Base-by-base conservation (phyloP, 37 sponge, comb jelly and placozoan genomes). In the Chondrosia reniformis region DNA sequence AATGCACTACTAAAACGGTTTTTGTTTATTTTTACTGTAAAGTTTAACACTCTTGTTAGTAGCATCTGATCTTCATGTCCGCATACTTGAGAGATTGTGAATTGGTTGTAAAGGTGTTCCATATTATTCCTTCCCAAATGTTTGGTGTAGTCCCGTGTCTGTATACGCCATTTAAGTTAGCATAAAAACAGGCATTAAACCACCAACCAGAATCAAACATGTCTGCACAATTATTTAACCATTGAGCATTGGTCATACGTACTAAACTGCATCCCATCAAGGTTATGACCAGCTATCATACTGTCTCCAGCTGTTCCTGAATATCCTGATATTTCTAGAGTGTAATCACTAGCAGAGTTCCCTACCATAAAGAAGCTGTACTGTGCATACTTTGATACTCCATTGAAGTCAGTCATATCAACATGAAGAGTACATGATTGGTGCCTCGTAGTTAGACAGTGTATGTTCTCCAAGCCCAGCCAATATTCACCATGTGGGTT, bases 341-440 rank as follows among this genome's bases (percentile, higher is more conserved):
- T 76, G 77, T 76, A 76, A 28, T 76, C 52, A 31, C 33, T 33
- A 7, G 17, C 40, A 21, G 55, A n/a, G 22, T 46, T 37, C 56
- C 40, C 77, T 25, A 76, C 77, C n/a, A 38, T 52, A 37, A 76
- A 76, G 76, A 38, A 76, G 57, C 33, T 55, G 58, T 76, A 76
- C 46, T 45, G 19, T 9, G 76, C 76, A 56, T 76, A 76, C 28
- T 54, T 55, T 22, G 9, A 54, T 19, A 33, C 76, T 56, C 76
- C 76, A 6, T n/a, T 19, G 40, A 46, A 76, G 28, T 54, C 76
- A 30, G 33, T 24, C 76, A 76, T 54, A 28, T 64, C 67, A 38
- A 79, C 34, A 52, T 67, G 36, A 1, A 79, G 49, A 22, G 64
- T 46, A 9, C 41, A 37, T 71, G 37, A 43, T n/a, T 24, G 22